Percentiles rank a stretch among this genome's conserved stretches.
These are phyloP conservation scores for Thymelicus lineola DNA, from an alignment of 2,888 invertebrate species.

Conservation along the genomic window DNA sequence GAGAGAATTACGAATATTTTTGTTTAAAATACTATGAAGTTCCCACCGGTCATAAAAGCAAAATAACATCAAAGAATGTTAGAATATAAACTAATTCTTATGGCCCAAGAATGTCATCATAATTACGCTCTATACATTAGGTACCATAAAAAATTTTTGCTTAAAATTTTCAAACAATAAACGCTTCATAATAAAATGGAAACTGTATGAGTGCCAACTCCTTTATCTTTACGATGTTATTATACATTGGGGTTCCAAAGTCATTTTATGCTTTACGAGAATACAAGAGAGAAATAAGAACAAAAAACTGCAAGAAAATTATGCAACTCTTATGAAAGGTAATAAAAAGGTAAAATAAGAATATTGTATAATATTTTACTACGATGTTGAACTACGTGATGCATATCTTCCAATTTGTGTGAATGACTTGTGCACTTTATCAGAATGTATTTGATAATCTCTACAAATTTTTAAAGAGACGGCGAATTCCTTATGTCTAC, in stretches of 20 bases:
- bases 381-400: background rate
- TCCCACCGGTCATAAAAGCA: too few species aligned
- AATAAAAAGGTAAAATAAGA: background rate
- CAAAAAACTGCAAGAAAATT: constrained; percentile 15
- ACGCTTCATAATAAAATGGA: background rate
- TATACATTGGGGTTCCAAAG: constrained; percentile 17
- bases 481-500: too few species aligned
- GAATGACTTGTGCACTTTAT: too few species aligned
- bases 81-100: too few species aligned
- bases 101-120: too few species aligned
- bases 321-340: background rate
- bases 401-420: background rate
- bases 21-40: too few species aligned
- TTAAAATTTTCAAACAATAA: background rate
- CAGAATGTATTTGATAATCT: too few species aligned
- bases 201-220: background rate
- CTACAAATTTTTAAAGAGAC: too few species aligned
- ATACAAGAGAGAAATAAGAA: constrained; percentile 20
- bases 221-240: constrained; percentile 15
- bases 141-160: background rate
- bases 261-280: background rate
- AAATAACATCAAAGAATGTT: too few species aligned
- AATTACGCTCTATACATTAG: too few species aligned
- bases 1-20: too few species aligned
- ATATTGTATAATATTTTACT: background rate